Percentiles rank a stretch among this genome's conserved stretches.
Conservation (phyloP, 2,888 invertebrate genomes). For the Actias luna region DNA sequence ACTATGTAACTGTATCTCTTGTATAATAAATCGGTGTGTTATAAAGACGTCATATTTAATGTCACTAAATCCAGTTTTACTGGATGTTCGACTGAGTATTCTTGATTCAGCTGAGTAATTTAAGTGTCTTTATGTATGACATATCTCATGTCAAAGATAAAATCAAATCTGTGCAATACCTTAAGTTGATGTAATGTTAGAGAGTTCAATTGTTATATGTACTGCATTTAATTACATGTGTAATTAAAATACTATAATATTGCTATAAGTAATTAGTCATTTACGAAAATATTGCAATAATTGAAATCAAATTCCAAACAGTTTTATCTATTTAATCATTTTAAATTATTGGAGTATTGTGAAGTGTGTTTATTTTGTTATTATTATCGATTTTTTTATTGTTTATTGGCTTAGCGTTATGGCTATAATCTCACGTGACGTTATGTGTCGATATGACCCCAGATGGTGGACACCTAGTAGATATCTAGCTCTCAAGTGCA, state of each 20-base stretch:
- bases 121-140: slow-evolving; percentile 10
- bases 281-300: too few relatives aligned
- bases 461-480: too few relatives aligned
- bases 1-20: slow-evolving; percentile 26
- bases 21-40: slow-evolving; percentile 27
- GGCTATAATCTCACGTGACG: too few relatives aligned
- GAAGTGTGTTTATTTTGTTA: too few relatives aligned
- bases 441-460: too few relatives aligned
- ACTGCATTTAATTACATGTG: not conserved
- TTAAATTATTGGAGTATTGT: too few relatives aligned
- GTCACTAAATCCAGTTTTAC: slow-evolving; percentile 25
- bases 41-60: slow-evolving; percentile 29
- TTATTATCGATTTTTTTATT: not conserved
- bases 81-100: slow-evolving; percentile 23
- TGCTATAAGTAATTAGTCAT: not conserved
- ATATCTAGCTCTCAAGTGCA: too few relatives aligned
- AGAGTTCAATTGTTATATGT: not conserved
- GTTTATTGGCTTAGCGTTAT: too few relatives aligned
- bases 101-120: slow-evolving; percentile 31
- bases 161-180: not conserved
- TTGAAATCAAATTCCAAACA: not conserved
- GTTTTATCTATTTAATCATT: not conserved
- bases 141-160: slow-evolving; percentile 4
- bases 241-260: not conserved
- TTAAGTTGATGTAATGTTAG: not conserved